Conservation (phyloP, 2,113 vertebrate species). For the Nipponia nippon region DNA sequence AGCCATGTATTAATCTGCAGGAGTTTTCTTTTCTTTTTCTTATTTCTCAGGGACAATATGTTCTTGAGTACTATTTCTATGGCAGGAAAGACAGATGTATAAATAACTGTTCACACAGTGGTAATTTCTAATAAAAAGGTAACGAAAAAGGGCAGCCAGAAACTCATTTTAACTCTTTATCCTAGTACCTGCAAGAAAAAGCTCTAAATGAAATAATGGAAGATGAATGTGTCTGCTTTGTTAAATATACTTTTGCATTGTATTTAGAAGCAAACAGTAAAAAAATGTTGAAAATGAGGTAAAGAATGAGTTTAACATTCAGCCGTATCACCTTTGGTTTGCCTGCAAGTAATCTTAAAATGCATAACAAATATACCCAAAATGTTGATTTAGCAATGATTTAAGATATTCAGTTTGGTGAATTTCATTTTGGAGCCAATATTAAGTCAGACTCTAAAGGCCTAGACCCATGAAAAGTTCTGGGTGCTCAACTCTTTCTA, state of each 20-base stretch:
- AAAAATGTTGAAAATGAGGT: background rate
- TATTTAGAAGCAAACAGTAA: background rate
- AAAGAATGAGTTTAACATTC: background rate
- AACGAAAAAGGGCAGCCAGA: background rate
- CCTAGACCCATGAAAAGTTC: background rate
- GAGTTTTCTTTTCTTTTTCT: background rate
- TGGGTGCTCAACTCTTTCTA: background rate
- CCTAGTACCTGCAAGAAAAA: background rate
- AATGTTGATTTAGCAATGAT: background rate
- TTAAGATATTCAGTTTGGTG: background rate
- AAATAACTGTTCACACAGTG: background rate
- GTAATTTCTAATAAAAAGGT: background rate
- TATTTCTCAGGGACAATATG: background rate
- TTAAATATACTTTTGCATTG: background rate
- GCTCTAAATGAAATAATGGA: background rate
- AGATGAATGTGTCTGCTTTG: background rate
- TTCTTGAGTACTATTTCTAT: background rate
- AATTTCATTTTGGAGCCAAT: background rate
- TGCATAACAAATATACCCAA: background rate
- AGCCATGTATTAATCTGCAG: background rate
- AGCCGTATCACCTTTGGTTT: background rate
- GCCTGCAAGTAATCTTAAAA: background rate
- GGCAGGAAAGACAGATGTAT: background rate
- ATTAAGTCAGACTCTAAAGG: background rate
- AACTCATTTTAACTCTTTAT: background rate